phyloP scores from a whole-genome alignment of 1,140 invertebrate genomes.

The Heterodera schachtii region DNA sequence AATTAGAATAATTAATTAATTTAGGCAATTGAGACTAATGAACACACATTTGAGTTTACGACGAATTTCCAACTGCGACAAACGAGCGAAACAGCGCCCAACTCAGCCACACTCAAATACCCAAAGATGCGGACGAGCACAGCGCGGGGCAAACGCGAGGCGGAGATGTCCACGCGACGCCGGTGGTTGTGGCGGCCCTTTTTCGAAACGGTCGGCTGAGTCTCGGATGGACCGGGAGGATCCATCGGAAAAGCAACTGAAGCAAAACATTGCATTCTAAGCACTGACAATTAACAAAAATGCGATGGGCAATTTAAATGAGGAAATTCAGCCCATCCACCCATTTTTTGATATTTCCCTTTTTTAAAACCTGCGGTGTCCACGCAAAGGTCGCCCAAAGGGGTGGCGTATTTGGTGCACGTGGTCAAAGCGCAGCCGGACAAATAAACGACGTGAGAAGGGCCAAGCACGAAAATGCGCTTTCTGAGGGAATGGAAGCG shows the following conservation, averaged over 20 bases:
- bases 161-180: slow-evolving; percentile 38
- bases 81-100: slow-evolving; percentile 84
- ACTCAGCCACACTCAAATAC: slow-evolving; percentile 82
- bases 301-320: slow-evolving; percentile 26
- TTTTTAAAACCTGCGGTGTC: slow-evolving; percentile 71
- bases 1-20: neutral
- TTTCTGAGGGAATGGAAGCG: slow-evolving; percentile 71
- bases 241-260: neutral
- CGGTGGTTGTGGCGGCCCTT: neutral
- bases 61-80: slow-evolving; percentile 90
- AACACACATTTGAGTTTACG: slow-evolving; percentile 70
- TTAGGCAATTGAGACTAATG: neutral
- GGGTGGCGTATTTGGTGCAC: slow-evolving; percentile 85
- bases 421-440: slow-evolving; percentile 90
- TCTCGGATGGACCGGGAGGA: neutral
- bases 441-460: slow-evolving; percentile 91
- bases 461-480: slow-evolving; percentile 93
- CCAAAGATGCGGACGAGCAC: slow-evolving; percentile 91
- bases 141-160: slow-evolving; percentile 72
- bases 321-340: too few species aligned
- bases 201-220: neutral
- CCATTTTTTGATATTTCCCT: slow-evolving; percentile 1
- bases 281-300: slow-evolving; percentile 65
- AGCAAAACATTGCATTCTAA: too few species aligned
- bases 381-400: slow-evolving; percentile 89